These are phyloP conservation scores for Australoheros facetus DNA, from an alignment of 2,797 vertebrate genomes.

Conservation along the genomic window DNA sequence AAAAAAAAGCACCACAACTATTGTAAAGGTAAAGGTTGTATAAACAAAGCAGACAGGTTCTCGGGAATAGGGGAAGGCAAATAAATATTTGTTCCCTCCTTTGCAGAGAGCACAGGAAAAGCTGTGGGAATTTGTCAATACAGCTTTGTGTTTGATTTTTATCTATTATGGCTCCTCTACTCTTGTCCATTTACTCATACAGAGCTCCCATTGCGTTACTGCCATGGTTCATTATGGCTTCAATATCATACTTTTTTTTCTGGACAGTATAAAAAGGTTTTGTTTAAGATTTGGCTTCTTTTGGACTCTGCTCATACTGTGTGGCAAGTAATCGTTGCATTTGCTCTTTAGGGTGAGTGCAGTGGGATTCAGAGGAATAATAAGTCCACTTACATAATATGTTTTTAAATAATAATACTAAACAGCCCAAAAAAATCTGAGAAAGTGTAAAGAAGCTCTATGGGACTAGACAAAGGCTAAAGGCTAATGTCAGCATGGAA, in stretches of 20 bases:
- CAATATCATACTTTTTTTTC: constrained; percentile 44
- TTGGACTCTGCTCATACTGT: constrained; percentile 10
- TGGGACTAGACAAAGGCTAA: neutral
- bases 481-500: too few species aligned
- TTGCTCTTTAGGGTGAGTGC: constrained; percentile 27
- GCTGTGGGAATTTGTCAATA: constrained; percentile 61
- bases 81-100: constrained; percentile 50
- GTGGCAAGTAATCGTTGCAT: neutral
- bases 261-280: constrained; percentile 37
- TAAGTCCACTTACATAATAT: neutral
- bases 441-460: neutral
- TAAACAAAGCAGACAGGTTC: constrained; percentile 18
- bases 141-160: constrained; percentile 67
- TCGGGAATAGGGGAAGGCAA: constrained; percentile 16
- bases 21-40: neutral
- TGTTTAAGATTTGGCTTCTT: constrained; percentile 31
- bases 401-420: neutral
- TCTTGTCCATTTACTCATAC: constrained; percentile 73
- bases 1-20: neutral
- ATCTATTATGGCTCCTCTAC: constrained; percentile 67
- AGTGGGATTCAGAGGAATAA: constrained; percentile 1
- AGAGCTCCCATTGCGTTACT: constrained; percentile 71
- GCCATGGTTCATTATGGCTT: constrained; percentile 67
- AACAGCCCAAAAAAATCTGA: neutral
- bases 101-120: constrained; percentile 37